Conservation (phyloP, 2,797 vertebrate genomes). For the Holocentrus rufus region DNA sequence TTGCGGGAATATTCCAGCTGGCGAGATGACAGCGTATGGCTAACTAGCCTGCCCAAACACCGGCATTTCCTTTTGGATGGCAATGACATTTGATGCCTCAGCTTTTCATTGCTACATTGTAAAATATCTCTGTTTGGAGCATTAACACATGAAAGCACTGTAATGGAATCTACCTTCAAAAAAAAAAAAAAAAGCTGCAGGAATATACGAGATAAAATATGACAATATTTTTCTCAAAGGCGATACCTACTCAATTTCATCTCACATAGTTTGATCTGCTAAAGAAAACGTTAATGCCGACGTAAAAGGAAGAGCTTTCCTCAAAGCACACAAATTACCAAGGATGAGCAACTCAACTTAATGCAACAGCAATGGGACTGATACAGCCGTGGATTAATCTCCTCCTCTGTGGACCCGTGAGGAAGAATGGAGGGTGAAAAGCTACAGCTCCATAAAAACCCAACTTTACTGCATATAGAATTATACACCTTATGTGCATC, state of each 20-base stretch:
- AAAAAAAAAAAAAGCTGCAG: background rate
- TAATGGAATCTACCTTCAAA: background rate
- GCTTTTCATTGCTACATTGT: background rate
- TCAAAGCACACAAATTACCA: slow-evolving; percentile 43
- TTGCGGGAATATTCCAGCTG: background rate
- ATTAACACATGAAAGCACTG: background rate
- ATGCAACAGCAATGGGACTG: slow-evolving; percentile 55
- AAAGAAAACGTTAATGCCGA: slow-evolving; percentile 16
- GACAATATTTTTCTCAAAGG: too few relatives aligned
- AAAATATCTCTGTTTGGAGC: background rate
- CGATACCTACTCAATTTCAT: slow-evolving; percentile 15
- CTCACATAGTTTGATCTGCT: slow-evolving; percentile 8
- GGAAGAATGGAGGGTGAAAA: slow-evolving; percentile 54
- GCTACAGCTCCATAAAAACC: slow-evolving; percentile 75
- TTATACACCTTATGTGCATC: slow-evolving; percentile 83
- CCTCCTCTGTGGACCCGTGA: slow-evolving; percentile 38
- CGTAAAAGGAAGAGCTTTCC: slow-evolving; percentile 25
- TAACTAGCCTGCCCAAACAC: slow-evolving; percentile 33
- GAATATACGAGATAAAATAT: background rate
- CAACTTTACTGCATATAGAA: slow-evolving; percentile 81
- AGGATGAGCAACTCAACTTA: slow-evolving; percentile 52
- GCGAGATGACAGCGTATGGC: slow-evolving; percentile 16
- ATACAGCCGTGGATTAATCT: slow-evolving; percentile 58
- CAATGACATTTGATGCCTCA: too few relatives aligned
- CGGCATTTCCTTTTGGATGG: background rate